A percentile compares a stretch with the other conserved stretches of the same genome.
phyloP scores from a whole-genome alignment of 1,140 invertebrate species.

The Zelostemma sp. region DNA sequence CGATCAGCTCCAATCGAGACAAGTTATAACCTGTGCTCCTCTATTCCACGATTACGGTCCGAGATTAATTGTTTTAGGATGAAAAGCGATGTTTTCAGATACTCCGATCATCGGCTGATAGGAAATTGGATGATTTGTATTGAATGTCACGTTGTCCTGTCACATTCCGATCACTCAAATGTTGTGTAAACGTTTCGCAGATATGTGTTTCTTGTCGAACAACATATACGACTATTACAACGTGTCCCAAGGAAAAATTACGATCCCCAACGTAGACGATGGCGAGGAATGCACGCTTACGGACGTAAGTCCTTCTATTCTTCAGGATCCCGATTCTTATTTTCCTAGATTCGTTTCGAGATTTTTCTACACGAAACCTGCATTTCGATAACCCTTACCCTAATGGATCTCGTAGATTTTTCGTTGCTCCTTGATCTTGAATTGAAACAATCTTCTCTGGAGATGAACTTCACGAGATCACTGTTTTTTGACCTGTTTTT shows the following conservation, averaged over 20 bases:
- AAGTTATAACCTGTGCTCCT: slow-evolving; percentile 15
- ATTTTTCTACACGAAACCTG: slow-evolving; percentile 6
- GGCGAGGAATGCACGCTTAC: slow-evolving; percentile 80
- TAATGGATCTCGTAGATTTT: slow-evolving; percentile 20
- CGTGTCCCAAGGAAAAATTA: slow-evolving; percentile 83
- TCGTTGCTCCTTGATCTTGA: slow-evolving; percentile 10
- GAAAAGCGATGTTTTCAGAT: background rate
- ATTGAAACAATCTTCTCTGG: too few species aligned
- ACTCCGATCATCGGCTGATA: background rate
- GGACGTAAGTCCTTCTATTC: slow-evolving; percentile 75
- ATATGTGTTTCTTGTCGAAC: slow-evolving; percentile 71
- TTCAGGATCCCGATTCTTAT: slow-evolving; percentile 8
- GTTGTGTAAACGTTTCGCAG: slow-evolving; percentile 67
- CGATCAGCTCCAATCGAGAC: slow-evolving; percentile 51
- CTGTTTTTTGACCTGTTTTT: too few species aligned
- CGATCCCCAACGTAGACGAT: slow-evolving; percentile 83
- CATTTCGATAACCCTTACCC: slow-evolving; percentile 15
- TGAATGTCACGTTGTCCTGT: background rate
- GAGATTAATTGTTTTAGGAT: background rate
- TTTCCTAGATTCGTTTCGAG: background rate
- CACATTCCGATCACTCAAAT: slow-evolving; percentile 27
- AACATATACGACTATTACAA: slow-evolving; percentile 80
- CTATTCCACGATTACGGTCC: slow-evolving; percentile 9
- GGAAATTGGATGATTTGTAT: background rate
- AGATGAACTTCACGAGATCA: too few species aligned